Evolutionary conservation across 2,113 vertebrate genomes (phyloP).

Genomic region (Rhadina sibilatrix): DNA sequence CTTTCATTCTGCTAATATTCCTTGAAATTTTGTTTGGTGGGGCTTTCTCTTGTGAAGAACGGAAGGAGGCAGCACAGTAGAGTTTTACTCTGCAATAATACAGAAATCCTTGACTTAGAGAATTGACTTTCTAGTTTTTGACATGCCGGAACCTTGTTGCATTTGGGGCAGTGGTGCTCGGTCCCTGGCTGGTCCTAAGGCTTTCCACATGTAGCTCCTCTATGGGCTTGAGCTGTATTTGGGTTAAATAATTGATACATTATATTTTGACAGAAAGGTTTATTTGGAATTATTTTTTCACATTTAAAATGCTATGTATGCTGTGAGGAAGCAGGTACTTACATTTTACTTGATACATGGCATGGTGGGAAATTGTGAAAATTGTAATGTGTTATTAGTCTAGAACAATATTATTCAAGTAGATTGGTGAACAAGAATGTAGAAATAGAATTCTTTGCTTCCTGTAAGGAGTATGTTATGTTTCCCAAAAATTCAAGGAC

Average conservation of each 20-base stretch:
- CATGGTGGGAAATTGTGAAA: neutral
- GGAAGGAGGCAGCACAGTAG: neutral
- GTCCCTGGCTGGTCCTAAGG: neutral
- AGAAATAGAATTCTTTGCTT: neutral
- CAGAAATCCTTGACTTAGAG: neutral
- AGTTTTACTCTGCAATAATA: neutral
- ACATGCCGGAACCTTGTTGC: neutral
- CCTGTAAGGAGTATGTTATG: neutral
- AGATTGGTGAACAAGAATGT: neutral
- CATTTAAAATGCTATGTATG: fast-evolving
- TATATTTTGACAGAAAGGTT: neutral
- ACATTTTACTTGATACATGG: fast-evolving
- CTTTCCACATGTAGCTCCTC: fast-evolving
- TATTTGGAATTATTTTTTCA: neutral
- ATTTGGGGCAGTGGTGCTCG: neutral
- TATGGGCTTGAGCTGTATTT: neutral
- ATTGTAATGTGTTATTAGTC: neutral
- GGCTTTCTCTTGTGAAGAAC: neutral
- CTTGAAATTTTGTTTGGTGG: neutral
- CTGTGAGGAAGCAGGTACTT: neutral
- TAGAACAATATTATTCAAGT: neutral
- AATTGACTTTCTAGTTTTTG: neutral
- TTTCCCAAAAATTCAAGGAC: neutral
- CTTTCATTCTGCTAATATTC: neutral
- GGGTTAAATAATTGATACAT: fast-evolving